Base-by-base conservation (phyloP, 2,113 vertebrate genomes). In the Oryzias woworae region DNA sequence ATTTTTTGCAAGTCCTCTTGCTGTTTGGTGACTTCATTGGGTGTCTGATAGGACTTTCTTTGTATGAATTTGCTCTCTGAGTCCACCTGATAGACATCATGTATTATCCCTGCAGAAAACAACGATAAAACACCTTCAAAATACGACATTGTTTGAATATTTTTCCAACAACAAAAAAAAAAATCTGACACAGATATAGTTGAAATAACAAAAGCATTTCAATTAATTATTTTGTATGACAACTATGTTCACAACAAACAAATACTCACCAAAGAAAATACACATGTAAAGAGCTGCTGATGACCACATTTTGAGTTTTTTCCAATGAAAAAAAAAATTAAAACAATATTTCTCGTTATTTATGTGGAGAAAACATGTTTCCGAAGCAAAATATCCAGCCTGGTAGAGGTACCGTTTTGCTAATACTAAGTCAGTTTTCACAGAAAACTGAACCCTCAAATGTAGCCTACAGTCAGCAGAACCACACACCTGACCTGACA, bases 201-300 rank as follows among this genome's bases (percentile, higher is more conserved):
- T 20, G 7, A 36, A 36, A 36, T 36, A 36, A 36, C 31, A 8
- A 31, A 31, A 7, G 7, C 7, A 36, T 36, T 10, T 8, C 7
- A 10, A 10, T 28, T 36, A 36, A 12, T 12, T 36, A 36, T 3
- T 12, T 36, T 8, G 2, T 12, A 36, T 36, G 2, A 2, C 36
- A 36, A 36, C 36, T 36, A 36, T 10, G 10, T 36, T 12, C 8
- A 12, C 2, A 36, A 36, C 2, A 36, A 36, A 36, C 2, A 12
- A 10, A 36, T 14, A 86, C 91, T 90, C 62, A 93, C 92, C 90
- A 7, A 89, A 62, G 8, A 89, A 46, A 70, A 86, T 65, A 81
- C 75, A 70, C 23, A 54, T 55, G 52, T 20, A 77, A 41, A 58
- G 44, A 52, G 67, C 45, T 43, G 59, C 22, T 16, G 77, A 41